These are phyloP conservation scores for Polyploca ridens DNA, from an alignment of 2,888 invertebrate genomes.

Conservation along the genomic window DNA sequence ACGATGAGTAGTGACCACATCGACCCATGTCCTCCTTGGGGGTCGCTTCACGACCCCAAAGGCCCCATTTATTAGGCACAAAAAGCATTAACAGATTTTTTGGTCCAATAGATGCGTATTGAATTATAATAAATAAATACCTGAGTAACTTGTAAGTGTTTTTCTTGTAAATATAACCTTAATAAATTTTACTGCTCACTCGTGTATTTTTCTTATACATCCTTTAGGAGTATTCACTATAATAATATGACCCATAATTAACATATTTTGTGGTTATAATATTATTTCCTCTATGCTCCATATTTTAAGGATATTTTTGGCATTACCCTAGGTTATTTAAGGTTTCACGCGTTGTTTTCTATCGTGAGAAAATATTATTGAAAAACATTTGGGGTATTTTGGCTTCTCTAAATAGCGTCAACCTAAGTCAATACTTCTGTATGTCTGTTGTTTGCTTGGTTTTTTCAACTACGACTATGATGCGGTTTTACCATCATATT, in stretches of 20 bases:
- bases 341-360: background rate
- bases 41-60: too few relatives aligned
- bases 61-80: too few relatives aligned
- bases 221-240: conserved; percentile 8
- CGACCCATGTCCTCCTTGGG: too few relatives aligned
- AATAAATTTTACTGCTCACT: conserved; percentile 9
- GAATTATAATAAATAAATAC: background rate
- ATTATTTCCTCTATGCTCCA: conserved; percentile 7
- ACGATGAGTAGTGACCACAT: too few relatives aligned
- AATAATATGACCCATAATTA: background rate
- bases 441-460: too few relatives aligned
- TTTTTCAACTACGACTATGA: too few relatives aligned
- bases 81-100: too few relatives aligned
- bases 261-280: conserved; percentile 9
- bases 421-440: too few relatives aligned
- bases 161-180: background rate
- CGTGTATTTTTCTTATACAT: background rate
- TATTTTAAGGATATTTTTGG: background rate
- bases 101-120: background rate
- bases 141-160: background rate
- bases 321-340: background rate
- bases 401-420: too few relatives aligned
- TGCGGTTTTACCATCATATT: too few relatives aligned
- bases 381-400: background rate
- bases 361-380: background rate